Conservation (phyloP, 1,140 invertebrate genomes). For the Campoletis sonorensis region DNA sequence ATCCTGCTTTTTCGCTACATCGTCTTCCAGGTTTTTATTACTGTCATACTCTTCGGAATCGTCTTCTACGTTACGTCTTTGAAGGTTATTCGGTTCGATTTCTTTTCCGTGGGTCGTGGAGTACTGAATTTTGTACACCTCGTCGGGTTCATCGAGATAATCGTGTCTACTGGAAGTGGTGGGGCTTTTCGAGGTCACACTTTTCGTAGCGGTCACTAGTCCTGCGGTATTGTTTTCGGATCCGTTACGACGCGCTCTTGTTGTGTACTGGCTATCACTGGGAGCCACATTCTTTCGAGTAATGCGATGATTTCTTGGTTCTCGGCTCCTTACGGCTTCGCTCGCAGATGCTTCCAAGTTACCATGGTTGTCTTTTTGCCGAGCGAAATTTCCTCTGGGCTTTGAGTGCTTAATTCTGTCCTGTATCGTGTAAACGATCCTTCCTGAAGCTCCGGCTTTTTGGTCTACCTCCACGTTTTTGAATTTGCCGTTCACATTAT, state of each 20-base stretch:
- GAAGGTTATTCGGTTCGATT: conserved; percentile 43
- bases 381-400: conserved; percentile 39
- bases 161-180: conserved; percentile 1
- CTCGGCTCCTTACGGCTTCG: conserved; percentile 58
- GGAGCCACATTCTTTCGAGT: conserved; percentile 41
- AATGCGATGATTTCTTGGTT: conserved; percentile 62
- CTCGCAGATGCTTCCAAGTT: conserved; percentile 37
- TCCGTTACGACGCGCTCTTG: conserved; percentile 11
- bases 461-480: not conserved
- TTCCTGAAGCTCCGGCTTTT: conserved; percentile 46
- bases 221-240: conserved; percentile 9
- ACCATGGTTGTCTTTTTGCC: conserved; percentile 47
- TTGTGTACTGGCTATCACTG: not conserved
- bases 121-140: conserved; percentile 40
- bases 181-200: not conserved
- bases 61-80: conserved; percentile 51
- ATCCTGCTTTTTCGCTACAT: conserved; percentile 1
- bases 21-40: conserved; percentile 17
- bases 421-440: conserved; percentile 58
- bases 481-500: not conserved
- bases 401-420: conserved; percentile 59
- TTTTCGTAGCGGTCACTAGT: not conserved
- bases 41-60: conserved; percentile 35
- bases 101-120: conserved; percentile 30
- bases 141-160: conserved; percentile 34